Base-by-base conservation (phyloP, 2,797 vertebrate genomes). In the Pangasius sanitwongsei region DNA sequence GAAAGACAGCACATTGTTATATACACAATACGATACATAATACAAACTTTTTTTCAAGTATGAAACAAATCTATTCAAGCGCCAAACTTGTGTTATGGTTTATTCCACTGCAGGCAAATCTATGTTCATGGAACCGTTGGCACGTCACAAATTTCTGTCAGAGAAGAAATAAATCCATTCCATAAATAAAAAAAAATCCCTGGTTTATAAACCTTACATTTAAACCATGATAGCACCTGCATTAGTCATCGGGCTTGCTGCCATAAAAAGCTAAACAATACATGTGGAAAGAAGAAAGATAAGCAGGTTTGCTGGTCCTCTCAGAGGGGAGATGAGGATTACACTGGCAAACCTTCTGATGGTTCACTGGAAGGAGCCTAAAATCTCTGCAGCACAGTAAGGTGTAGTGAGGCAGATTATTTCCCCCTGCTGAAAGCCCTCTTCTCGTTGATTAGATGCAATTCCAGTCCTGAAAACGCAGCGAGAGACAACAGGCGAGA, bases 381-480 rank as follows among this genome's bases (percentile, higher is more conserved):
- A 65, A 92, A 89, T 88, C 75, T 87, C 53, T n/a, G 53, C 61
- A 28, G 88, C 81, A 59, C 80, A 85, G 44, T 74, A 53, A 28
- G 78, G 34, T 75, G 61, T 25, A 57, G 61, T 13, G 31, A 70
- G 67, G 81, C 11, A 48, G 67, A 78, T 78, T 78, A 78, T 85
- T 57, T 69, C 72, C 44, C 53, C 59, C 25, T 53, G 25, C 41
- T 9, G 80, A 83, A 72, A 74, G 25, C n/a, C 55, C 9, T 53
- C n/a, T 41, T 65, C 87, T 37, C 5, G 12, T 85, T 77, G 44
- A 88, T 80, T 75, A 83, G 67, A 83, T 63, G 69, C 44, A 28
- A 72, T 31, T 28, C 53, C 85, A 86, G 72, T 34, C 11, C 44
- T 31, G 57, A 15, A 63, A 63, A 41, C 34, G 12, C 13, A 4